Evolutionary conservation across 2,797 vertebrate species (phyloP).

Genomic region (Salmo trutta): DNA sequence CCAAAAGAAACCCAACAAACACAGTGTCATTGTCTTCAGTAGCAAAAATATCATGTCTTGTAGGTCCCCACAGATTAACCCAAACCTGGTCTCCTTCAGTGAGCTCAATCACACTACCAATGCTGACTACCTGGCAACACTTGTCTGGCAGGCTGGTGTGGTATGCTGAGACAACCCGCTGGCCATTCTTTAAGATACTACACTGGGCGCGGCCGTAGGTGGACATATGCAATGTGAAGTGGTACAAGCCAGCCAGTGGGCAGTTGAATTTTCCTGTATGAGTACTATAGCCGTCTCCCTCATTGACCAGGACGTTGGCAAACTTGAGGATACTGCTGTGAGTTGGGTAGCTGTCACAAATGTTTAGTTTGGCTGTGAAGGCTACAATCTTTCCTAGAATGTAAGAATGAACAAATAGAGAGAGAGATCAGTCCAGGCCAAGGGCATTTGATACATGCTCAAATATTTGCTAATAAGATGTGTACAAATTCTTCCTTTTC

Average conservation of each 20-base stretch:
- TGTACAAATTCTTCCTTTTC: neutral
- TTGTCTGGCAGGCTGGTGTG: constrained; percentile 47
- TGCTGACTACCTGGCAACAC: constrained; percentile 51
- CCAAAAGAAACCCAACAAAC: constrained; percentile 49
- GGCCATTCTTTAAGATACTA: constrained; percentile 42
- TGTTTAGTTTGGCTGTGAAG: constrained; percentile 54
- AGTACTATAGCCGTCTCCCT: constrained; percentile 44
- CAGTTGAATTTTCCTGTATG: constrained; percentile 48
- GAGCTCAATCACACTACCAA: constrained; percentile 47
- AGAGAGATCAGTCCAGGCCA: neutral
- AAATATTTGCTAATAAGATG: neutral
- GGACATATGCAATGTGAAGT: constrained; percentile 47
- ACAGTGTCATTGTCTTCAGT: constrained; percentile 57
- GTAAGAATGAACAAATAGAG: constrained; percentile 68
- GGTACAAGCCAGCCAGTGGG: constrained; percentile 42
- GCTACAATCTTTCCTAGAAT: constrained; percentile 36
- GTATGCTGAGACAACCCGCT: constrained; percentile 51
- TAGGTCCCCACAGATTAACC: constrained; percentile 40
- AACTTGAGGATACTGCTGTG: constrained; percentile 49
- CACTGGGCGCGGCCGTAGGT: constrained; percentile 53
- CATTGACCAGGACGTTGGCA: constrained; percentile 40
- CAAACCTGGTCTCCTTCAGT: constrained; percentile 32
- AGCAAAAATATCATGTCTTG: constrained; percentile 53
- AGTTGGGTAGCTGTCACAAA: constrained; percentile 42
- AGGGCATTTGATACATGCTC: constrained; percentile 5